These are phyloP conservation scores for Liolophura sinensis DNA, from an alignment of 1,140 invertebrate species.

Conservation along the genomic window DNA sequence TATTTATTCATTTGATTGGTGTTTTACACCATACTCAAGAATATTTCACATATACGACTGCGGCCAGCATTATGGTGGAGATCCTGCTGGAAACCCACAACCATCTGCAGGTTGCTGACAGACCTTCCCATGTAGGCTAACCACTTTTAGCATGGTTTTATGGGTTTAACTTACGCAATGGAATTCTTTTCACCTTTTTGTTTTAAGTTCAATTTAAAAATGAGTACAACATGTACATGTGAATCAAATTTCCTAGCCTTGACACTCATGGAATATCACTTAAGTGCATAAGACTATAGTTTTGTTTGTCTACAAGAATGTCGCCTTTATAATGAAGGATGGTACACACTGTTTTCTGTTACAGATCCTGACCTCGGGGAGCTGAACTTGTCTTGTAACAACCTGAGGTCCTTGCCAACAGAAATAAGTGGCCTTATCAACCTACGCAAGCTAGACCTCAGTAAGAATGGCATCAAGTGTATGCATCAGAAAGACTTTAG, in stretches of 20 bases:
- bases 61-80: no score
- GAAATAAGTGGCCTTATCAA: slow-evolving; percentile 46
- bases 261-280: background rate
- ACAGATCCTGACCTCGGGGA: slow-evolving; percentile 46
- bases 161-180: no score
- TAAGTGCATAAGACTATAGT: background rate
- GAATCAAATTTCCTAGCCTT: background rate
- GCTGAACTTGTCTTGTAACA: slow-evolving; percentile 54
- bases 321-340: background rate
- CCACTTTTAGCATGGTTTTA: no score
- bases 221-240: no score
- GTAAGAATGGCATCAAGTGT: slow-evolving; percentile 51
- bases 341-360: slow-evolving; percentile 21
- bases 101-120: no score
- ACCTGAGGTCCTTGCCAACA: slow-evolving; percentile 48
- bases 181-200: no score
- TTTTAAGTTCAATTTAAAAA: no score
- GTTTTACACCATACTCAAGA: no score
- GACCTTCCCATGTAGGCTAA: no score
- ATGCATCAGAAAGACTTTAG: slow-evolving; percentile 45
- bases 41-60: no score
- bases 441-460: slow-evolving; percentile 51
- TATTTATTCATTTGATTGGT: no score
- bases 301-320: background rate
- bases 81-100: no score